Base-by-base conservation (phyloP, 2,797 vertebrate species). In the Sphenodon punctatus region DNA sequence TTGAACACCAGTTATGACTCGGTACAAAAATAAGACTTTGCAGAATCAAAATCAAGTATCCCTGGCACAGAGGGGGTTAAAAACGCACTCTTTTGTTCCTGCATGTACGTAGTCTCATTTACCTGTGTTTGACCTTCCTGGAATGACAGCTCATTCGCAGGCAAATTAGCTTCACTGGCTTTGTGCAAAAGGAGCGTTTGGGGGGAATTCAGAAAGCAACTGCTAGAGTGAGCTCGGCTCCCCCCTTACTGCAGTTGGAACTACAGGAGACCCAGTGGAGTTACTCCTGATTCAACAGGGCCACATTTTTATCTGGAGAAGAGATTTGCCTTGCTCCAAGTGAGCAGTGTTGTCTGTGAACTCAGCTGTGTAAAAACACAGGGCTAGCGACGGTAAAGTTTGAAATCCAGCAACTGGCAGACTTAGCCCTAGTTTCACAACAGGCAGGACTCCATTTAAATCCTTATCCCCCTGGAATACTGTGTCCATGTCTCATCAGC, bases 161-260 rank as follows among this genome's bases (percentile, higher is more conserved):
- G 60, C 56, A 80, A 75, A 76, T 55, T 51, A 64, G 58, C 76
- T 86, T 64, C 91, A 55, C 67, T 76, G 41, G 7, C 42, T 77
- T 23, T 30, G 53, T 22, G 69, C 49, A 78, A 67, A 75, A 80
- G 80, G 20, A 82, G 77, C 30, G 11, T 23, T 34, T 67, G 64
- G 41, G 76, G 83, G 85, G 86, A 88, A 81, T 67, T 3, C 59
- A 66, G 0, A 0, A 59, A 49, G 32, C 10, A 69, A 76, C 20
- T 45, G 53, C 48, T 32, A 65, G 53, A 80, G 53, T n/a, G 61
- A 22, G 3, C 9, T 83, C 67, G 53, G 34, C 19, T 78, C 79
- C 91, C 70, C 73, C 27, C 12, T 70, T 59, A 74, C 64, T 70
- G 25, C 83, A 72, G 48, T 6, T 3, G 34, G 25, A 38, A 16